Conservation (phyloP, 2,797 vertebrate species). For the Myotis vivesi region DNA sequence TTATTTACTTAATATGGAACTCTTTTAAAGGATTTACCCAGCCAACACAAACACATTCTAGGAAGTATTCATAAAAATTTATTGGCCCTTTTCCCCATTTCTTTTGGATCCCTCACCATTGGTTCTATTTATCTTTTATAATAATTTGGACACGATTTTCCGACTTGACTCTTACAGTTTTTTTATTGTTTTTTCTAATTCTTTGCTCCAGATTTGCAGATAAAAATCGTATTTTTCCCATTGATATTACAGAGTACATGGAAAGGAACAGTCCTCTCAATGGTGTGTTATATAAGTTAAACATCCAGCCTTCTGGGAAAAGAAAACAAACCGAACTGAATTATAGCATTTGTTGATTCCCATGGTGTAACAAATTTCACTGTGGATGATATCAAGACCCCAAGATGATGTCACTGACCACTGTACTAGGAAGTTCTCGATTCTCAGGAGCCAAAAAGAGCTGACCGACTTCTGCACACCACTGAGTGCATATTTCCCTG, state of each 20-base stretch:
- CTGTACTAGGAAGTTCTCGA: background rate
- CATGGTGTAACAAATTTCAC: background rate
- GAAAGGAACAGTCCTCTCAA: background rate
- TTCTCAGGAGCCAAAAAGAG: background rate
- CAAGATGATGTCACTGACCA: background rate
- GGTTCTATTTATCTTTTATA: background rate
- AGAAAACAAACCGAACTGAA: background rate
- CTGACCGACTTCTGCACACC: rapidly evolving
- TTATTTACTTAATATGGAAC: background rate
- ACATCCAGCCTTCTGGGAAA: background rate
- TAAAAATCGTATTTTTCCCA: background rate
- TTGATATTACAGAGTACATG: background rate
- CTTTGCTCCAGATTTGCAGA: background rate
- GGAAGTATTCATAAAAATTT: background rate
- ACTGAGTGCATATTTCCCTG: background rate
- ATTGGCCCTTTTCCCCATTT: background rate
- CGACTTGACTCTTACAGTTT: background rate
- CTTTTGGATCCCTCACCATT: background rate
- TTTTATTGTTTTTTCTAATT: background rate
- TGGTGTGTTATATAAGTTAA: background rate
- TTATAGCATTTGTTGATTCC: background rate
- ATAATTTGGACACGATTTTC: background rate
- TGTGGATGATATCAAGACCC: background rate
- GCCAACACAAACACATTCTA: background rate
- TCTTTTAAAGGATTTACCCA: background rate